Evolutionary conservation across 2,113 vertebrate genomes (phyloP).

Genomic region (Astur gentilis): DNA sequence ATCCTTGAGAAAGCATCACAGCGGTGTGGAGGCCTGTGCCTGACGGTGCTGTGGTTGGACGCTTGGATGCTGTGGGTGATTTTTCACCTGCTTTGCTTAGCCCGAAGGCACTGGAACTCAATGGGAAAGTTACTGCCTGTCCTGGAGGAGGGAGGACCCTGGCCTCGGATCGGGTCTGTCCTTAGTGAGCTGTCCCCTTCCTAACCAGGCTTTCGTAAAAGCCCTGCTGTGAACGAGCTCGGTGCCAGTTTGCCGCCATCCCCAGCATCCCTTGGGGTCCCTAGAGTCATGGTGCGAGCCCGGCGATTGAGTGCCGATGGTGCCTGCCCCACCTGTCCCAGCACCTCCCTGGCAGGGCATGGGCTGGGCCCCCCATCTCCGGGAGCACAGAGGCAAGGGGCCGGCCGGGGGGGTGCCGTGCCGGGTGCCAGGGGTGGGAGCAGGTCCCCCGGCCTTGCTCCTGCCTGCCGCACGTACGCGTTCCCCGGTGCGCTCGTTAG

Average conservation of each 20-base stretch:
- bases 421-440: background rate
- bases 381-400: background rate
- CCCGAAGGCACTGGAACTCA: background rate
- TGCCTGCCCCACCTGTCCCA: fast-evolving
- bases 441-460: fast-evolving
- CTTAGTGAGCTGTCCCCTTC: background rate
- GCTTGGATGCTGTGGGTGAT: background rate
- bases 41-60: background rate
- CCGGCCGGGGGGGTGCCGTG: fast-evolving
- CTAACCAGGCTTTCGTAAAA: background rate
- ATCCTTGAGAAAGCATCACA: conserved; percentile 15
- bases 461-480: fast-evolving
- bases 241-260: background rate
- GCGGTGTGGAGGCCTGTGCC: background rate
- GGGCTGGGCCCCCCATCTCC: fast-evolving
- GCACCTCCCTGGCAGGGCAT: background rate
- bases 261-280: no score
- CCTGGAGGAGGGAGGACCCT: background rate
- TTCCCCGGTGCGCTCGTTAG: background rate
- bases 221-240: background rate
- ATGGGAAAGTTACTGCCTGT: background rate
- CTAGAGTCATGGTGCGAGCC: background rate
- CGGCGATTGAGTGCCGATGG: fast-evolving
- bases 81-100: conserved; percentile 22
- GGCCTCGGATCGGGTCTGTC: fast-evolving